Evolutionary conservation across 2,888 invertebrate species (phyloP), one percentile per base, ranked within the genome.

Genomic region (Sminthurinus aureus): DNA sequence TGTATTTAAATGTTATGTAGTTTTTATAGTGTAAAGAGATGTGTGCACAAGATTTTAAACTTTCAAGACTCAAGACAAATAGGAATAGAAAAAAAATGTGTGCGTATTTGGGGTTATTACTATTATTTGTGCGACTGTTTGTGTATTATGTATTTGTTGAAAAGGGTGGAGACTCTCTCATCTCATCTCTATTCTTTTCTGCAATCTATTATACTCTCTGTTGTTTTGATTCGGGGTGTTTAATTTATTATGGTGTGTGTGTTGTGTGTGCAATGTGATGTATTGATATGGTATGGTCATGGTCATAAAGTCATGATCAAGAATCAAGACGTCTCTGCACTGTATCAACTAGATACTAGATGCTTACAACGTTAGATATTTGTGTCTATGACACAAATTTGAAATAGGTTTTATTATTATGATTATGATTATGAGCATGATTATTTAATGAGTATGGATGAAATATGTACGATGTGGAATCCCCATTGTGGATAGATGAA

Each of bases 231-330:
- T 58, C 9, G 58, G 58, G 58, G 15, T 58, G 9, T 58, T 58
- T 58, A 6, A 58, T 18, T 58, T 58, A 58, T 58, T 69, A 20
- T 20, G 18, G 24, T 69, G 6, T 69, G 69, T 69, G 13, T 11
- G 69, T 20, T 67, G n/a, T 77, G 77, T 77, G 52, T 20, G 78
- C 66, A 78, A 38, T 50, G 50, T 38, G 50, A 20, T 75, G 51
- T 51, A 38, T 75, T 9, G 51, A 75, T 75, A 75, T 75, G 75
- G 75, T 75, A 50, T 75, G 51, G 51, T 75, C 75, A 75, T 75
- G 75, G 75, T 75, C 75, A 75, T 75, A 51, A 20, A 51, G 75
- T 75, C 75, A 75, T 75, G 75, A 20, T 75, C 51, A 51, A 58
- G 18, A 58, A 20, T 75, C 51, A 51, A 58, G 18, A 58, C 13